Base-by-base conservation (phyloP, 1,140 invertebrate species). In the Procambarus virginalis region DNA sequence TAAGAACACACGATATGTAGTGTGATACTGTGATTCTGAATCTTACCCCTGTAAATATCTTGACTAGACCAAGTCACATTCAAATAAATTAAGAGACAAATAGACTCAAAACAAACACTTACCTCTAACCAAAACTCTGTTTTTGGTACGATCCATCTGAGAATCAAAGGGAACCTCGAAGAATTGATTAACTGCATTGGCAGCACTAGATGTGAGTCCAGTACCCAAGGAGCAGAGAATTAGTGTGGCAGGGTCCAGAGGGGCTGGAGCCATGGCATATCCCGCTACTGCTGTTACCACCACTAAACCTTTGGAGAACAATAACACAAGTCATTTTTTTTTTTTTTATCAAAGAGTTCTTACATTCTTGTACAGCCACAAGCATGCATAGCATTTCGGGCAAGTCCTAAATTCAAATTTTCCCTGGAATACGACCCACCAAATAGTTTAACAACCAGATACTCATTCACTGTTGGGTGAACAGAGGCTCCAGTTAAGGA, bases 141-240 rank as follows among this genome's bases (percentile, higher is more conserved):
- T 98, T 94, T 98, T 99, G n/a, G 99, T 99, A 92, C 99, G 95
- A 22, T 97, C 97, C 99, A 99, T 99, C 94, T 99, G 98, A 2
- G 98, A 97, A 94, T 99, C 99, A 94, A 98, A 99, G 34, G 99
- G 98, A 86, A 99, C 97, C 95, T 99, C 99, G 93, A 99, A 97
- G 94, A 97, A 98, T 95, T 99, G 97, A 95, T 99, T 99, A 46
- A 99, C 96, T 10, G 98, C 95, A 95, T 99, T 99, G 0, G 99
- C 99, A 20, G 98, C 97, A 78, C 97, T 96, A 22, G 98, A 99
- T 45, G 98, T 96, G 20, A 99, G 94, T 20, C 96, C 97, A 45
- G 99, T 99, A 5, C 99, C 99, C 8, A 97, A 91, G 2, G 97
- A 95, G 93, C 97, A 97, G 81, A 97, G 93, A 0, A 95, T 91